Evolutionary conservation across 2,888 invertebrate species (phyloP), one percentile per base, ranked within the genome.

Genomic region (Aphelenchoides bicaudatus): DNA sequence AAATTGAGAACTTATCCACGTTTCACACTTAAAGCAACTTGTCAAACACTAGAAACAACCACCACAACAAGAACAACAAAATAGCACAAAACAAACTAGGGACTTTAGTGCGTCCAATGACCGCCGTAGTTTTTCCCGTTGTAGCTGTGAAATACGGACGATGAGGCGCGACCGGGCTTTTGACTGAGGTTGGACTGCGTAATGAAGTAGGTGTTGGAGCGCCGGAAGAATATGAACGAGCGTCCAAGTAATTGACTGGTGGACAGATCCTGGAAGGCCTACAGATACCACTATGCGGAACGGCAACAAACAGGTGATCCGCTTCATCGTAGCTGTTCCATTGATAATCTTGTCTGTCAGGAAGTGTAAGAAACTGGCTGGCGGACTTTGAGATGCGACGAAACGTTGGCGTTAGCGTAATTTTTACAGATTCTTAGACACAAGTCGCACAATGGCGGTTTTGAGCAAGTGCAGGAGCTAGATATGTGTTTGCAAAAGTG

Each of bases 281-380:
- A n/a, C n/a, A n/a, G n/a, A n/a, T n/a, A n/a, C n/a, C 16, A 43
- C 43, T 43, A 21, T 43, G 43, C 43, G 43, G 43, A 10, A 43
- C 21, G 10, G 8, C 43, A 6, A 43, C 43, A 25, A 21, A 43
- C 16, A 43, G 43, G 10, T 25, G 43, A n/a, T 43, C 43, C 10
- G 8, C 10, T 8, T 43, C 43, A 6, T 43, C 43, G 43, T 43
- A 43, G 10, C 25, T 6, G 43, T 19, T 25, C 43, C 43, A 43
- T 43, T n/a, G 21, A 25, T n/a, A n/a, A n/a, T n/a, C n/a, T n/a
- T n/a, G n/a, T n/a, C n/a, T n/a, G n/a, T n/a, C n/a, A n/a, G n/a
- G n/a, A n/a, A n/a, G n/a, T n/a, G n/a, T n/a, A n/a, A n/a, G n/a
- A n/a, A n/a, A n/a, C n/a, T n/a, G n/a, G n/a, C n/a, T n/a, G n/a